Evolutionary conservation across 1,140 invertebrate genomes (phyloP).

Genomic region (Odontomachus brunneus): DNA sequence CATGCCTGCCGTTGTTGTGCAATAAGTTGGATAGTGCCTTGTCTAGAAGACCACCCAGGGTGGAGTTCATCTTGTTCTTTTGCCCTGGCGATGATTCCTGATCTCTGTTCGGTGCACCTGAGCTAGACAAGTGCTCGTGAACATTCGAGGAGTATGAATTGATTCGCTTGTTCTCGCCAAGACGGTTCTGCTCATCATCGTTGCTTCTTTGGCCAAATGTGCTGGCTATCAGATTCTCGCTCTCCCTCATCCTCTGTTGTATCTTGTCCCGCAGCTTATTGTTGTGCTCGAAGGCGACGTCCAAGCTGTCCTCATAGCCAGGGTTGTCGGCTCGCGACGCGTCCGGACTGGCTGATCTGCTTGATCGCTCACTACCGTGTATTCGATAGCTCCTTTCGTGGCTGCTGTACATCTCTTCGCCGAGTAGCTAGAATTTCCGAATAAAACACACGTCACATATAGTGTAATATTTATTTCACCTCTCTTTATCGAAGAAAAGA

Average conservation of each 20-base stretch:
- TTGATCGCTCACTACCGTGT: conserved; percentile 75
- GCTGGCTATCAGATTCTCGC: conserved; percentile 82
- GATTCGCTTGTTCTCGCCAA: conserved; percentile 18
- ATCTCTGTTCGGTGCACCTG: conserved; percentile 54
- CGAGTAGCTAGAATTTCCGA: conserved; percentile 79
- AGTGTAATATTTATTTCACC: neutral
- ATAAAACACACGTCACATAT: neutral
- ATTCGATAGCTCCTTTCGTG: conserved; percentile 77
- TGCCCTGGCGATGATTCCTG: conserved; percentile 59
- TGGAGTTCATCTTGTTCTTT: conserved; percentile 78
- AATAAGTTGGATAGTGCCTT: conserved; percentile 83
- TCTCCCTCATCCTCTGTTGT: conserved; percentile 83
- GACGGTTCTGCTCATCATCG: conserved; percentile 9
- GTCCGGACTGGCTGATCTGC: conserved; percentile 78
- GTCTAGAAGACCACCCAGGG: conserved; percentile 80
- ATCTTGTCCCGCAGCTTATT: conserved; percentile 84
- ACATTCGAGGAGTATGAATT: conserved; percentile 52
- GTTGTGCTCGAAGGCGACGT: conserved; percentile 84
- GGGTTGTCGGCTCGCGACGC: conserved; percentile 76
- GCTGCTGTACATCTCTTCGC: conserved; percentile 82
- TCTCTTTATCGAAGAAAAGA: too few relatives aligned
- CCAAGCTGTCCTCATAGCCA: conserved; percentile 83
- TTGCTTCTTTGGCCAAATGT: conserved; percentile 77
- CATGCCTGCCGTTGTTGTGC: conserved; percentile 82
- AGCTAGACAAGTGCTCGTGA: conserved; percentile 18